Evolutionary conservation across 2,797 vertebrate genomes (phyloP).

Genomic region (Tapera naevia): DNA sequence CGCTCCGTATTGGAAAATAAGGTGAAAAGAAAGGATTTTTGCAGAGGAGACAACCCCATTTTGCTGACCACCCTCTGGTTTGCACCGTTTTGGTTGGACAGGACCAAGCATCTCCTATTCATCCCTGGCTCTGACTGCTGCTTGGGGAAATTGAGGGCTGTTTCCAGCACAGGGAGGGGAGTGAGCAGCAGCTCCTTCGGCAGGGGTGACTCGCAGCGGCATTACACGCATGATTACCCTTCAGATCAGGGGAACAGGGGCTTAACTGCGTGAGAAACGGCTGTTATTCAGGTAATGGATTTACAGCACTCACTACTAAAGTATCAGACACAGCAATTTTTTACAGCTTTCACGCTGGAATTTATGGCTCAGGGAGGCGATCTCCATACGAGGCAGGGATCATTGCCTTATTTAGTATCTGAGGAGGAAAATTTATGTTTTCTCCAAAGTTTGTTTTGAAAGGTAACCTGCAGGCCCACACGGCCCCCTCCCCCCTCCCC

Average conservation of each 20-base stretch:
- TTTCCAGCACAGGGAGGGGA: not conserved
- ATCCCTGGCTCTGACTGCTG: not conserved
- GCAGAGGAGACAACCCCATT: fast-evolving
- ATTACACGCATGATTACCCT: constrained; percentile 67
- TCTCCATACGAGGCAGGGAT: constrained; percentile 53
- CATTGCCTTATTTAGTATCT: constrained; percentile 71
- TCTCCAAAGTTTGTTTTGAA: constrained; percentile 62
- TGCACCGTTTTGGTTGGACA: fast-evolving
- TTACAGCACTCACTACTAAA: constrained; percentile 67
- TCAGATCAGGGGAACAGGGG: constrained; percentile 57
- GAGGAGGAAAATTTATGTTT: constrained; percentile 48
- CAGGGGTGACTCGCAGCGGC: constrained; percentile 45
- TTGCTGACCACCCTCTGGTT: not conserved
- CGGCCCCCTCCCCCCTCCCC: not conserved
- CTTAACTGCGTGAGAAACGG: constrained; percentile 60
- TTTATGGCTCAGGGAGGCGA: constrained; percentile 67
- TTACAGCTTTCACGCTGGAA: constrained; percentile 71
- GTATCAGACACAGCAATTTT: constrained; percentile 70
- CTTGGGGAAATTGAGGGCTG: not conserved
- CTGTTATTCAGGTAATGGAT: constrained; percentile 73
- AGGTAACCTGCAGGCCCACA: constrained; percentile 21
- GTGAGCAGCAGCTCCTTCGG: not conserved
- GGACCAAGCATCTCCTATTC: not conserved
- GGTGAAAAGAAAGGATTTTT: no score
- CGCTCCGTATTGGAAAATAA: fast-evolving